Conservation (phyloP, 1,140 invertebrate species). For the Planococcus citri region DNA sequence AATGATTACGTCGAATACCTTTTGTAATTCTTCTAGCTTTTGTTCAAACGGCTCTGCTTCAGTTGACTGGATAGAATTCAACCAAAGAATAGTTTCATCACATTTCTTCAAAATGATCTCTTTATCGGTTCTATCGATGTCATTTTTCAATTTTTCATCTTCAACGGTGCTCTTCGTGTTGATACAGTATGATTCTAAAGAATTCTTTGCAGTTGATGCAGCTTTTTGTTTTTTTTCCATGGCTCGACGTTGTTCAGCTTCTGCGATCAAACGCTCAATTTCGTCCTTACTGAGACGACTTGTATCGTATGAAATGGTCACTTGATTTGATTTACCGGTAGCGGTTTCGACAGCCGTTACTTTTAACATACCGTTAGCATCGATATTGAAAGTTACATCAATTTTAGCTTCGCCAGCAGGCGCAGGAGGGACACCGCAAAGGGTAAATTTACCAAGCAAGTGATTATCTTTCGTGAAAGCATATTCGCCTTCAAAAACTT, state of each 20-base stretch:
- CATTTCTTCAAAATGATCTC: slow-evolving; percentile 79
- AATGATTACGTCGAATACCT: no score
- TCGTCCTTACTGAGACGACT: slow-evolving; percentile 86
- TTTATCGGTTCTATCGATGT: slow-evolving; percentile 78
- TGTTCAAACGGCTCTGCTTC: no score
- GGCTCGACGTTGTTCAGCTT: no score
- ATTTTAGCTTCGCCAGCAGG: no score
- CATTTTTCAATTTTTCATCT: slow-evolving; percentile 80
- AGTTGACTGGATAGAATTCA: no score
- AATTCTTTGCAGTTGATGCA: no score
- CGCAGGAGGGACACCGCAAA: slow-evolving; percentile 91
- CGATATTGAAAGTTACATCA: no score
- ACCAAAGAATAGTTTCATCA: slow-evolving; percentile 86
- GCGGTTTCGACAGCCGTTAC: slow-evolving; percentile 81
- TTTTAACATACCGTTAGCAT: no score
- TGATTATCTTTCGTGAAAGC: slow-evolving; percentile 95
- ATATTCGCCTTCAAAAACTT: slow-evolving; percentile 90
- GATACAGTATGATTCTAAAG: no score
- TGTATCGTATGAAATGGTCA: slow-evolving; percentile 97
- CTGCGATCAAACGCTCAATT: no score
- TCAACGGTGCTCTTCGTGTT: slow-evolving; percentile 91
- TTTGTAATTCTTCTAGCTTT: no score
- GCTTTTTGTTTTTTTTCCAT: no score
- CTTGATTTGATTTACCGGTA: slow-evolving; percentile 94
- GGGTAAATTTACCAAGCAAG: slow-evolving; percentile 79